Evolutionary conservation across 2,113 vertebrate genomes (phyloP), one percentile per base, ranked within the genome.

Genomic region (Orycteropus afer): DNA sequence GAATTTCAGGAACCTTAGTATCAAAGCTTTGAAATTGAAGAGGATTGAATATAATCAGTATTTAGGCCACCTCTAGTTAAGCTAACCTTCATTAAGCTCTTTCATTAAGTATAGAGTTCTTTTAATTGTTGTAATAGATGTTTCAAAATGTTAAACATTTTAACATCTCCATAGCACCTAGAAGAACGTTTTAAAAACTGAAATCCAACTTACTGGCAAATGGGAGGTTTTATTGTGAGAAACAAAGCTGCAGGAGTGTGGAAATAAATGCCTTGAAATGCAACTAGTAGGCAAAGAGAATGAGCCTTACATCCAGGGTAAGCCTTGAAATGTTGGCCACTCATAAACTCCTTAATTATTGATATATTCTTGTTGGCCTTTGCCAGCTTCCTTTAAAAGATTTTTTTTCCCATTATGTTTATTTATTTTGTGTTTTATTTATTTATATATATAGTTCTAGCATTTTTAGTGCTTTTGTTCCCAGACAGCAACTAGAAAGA

Each of bases 201-300:
- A 84, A 94, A 95, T 8, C 8, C 23, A 73, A 45, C 4, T 55
- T 63, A 55, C 34, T 27, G n/a, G 8, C 15, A 78, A 65, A 2
- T 78, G 2, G 15, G 13, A 86, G 7, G 0, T 63, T 47, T 71
- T 61, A 42, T 11, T 29, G 23, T 9, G 8, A 93, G 81, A 94
- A 57, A 20, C 0, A 61, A 81, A 67, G 82, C 17, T 74, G 55
- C 6, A 91, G 15, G 2, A 40, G 1, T 15, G 1, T 91, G 14
- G 89, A 91, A 93, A 89, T 73, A 81, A 90, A 73, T 55, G 71
- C 59, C 42, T 73, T 83, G 20, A 89, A 92, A 76, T 12, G 7
- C 67, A 57, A 18, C 17, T 53, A 29, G 7, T 78, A 77, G 6
- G 2, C 8, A 78, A 4, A 23, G 3, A 63, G 15, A 82, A 57